Evolutionary conservation across 2,888 invertebrate species (phyloP).

Genomic region (Athetis lepigone): DNA sequence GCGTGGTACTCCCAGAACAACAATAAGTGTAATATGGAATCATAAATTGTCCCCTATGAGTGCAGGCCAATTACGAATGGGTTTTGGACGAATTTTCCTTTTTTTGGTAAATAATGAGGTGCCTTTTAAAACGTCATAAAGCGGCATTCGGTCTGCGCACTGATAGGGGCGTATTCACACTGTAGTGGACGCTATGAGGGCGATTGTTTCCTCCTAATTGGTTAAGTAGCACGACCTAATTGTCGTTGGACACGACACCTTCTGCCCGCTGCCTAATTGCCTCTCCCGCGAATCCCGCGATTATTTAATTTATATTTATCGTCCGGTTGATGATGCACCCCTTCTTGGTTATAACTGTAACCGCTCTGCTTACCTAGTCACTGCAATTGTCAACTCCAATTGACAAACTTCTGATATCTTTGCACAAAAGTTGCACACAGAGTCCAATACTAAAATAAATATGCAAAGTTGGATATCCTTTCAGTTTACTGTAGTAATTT

Average conservation of each 20-base stretch:
- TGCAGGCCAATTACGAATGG: conserved; percentile 70
- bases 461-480: not conserved
- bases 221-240: conserved; percentile 88
- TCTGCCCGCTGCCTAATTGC: conserved; percentile 59
- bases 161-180: conserved; percentile 90
- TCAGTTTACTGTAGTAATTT: not conserved
- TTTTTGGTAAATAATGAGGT: conserved; percentile 83
- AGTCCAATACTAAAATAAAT: not conserved
- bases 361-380: not conserved
- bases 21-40: conserved; percentile 79
- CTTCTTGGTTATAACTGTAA: conserved; percentile 9
- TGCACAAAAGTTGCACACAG: not conserved
- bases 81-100: conserved; percentile 78
- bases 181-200: conserved; percentile 81
- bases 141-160: conserved; percentile 83
- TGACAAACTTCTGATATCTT: not conserved
- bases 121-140: conserved; percentile 88
- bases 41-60: conserved; percentile 88
- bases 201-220: conserved; percentile 89
- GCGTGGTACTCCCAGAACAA: conserved; percentile 79
- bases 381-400: not conserved
- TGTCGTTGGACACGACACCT: conserved; percentile 83
- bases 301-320: conserved; percentile 58
- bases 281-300: conserved; percentile 49
- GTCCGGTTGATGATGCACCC: conserved; percentile 35